phyloP scores from a whole-genome alignment of 2,797 vertebrate genomes.

The Premnoplex brunnescens region DNA sequence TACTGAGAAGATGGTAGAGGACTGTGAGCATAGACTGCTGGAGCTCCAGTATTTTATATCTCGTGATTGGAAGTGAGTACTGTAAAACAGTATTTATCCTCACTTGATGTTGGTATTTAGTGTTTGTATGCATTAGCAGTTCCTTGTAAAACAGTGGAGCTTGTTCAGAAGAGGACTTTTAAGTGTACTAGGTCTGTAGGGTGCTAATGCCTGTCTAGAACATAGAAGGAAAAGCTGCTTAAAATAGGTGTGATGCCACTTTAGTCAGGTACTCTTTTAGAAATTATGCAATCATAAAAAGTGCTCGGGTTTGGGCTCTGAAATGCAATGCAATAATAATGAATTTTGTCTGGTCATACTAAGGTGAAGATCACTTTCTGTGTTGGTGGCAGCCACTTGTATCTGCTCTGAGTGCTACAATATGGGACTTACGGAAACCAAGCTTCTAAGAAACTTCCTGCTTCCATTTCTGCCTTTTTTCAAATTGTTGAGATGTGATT shows the following conservation, averaged over 20 bases:
- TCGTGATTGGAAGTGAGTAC: conserved; percentile 95
- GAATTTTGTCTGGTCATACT: neutral
- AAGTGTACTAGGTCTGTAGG: neutral
- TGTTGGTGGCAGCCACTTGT: neutral
- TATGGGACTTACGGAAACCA: neutral
- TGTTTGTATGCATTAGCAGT: neutral
- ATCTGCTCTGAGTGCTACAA: neutral
- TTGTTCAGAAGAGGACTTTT: neutral
- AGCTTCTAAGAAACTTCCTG: neutral
- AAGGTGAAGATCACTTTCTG: neutral
- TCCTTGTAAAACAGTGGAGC: neutral
- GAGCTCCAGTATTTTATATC: conserved; percentile 98
- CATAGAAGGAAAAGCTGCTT: neutral
- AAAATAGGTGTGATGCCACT: neutral
- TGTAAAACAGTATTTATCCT: neutral
- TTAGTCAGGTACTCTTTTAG: neutral
- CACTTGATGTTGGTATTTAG: neutral
- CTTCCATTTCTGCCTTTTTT: neutral
- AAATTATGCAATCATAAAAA: neutral
- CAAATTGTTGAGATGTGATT: neutral
- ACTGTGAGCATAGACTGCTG: conserved; percentile 91
- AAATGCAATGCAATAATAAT: neutral
- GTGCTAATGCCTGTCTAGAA: neutral
- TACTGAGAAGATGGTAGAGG: conserved; percentile 98
- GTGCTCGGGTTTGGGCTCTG: neutral